phyloP scores from a whole-genome alignment of 2,888 invertebrate genomes.

The Synanthedon tipuliformis region DNA sequence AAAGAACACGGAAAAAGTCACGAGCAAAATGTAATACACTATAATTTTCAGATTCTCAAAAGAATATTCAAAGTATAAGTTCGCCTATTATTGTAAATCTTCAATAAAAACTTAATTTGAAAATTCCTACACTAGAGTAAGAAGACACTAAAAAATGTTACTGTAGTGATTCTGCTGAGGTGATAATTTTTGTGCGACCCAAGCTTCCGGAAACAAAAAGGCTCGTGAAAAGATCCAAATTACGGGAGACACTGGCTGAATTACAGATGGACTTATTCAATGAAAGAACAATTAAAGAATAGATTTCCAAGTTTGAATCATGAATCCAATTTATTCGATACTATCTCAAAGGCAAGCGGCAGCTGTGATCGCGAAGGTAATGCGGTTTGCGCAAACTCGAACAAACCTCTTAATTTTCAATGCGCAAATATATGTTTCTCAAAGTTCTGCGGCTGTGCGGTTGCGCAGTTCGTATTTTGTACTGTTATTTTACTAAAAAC shows the following conservation, averaged over 20 bases:
- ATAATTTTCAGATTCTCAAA: too few species aligned
- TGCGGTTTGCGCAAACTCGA: slow-evolving; percentile 9
- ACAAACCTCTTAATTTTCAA: slow-evolving; percentile 15
- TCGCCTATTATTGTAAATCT: too few species aligned
- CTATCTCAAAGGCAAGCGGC: not conserved
- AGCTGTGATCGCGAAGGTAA: not conserved
- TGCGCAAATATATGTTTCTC: slow-evolving; percentile 22
- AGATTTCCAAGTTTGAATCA: not conserved
- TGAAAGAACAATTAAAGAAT: not conserved
- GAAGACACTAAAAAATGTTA: too few species aligned
- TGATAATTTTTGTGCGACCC: too few species aligned
- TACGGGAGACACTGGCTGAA: not conserved
- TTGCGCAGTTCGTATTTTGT: slow-evolving; percentile 34
- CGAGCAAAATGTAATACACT: too few species aligned
- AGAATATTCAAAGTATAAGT: too few species aligned
- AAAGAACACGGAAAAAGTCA: too few species aligned
- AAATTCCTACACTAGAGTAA: too few species aligned
- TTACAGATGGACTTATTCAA: not conserved
- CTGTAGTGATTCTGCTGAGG: too few species aligned
- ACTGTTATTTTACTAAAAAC: not conserved
- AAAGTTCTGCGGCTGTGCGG: slow-evolving; percentile 9
- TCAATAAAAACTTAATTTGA: too few species aligned
- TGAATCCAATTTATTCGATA: not conserved
- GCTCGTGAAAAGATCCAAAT: too few species aligned
- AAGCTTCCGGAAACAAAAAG: too few species aligned